Percentiles rank a stretch among this genome's conserved stretches.
Conservation (phyloP, 2,888 invertebrate genomes). For the Stenotaenia linearis region DNA sequence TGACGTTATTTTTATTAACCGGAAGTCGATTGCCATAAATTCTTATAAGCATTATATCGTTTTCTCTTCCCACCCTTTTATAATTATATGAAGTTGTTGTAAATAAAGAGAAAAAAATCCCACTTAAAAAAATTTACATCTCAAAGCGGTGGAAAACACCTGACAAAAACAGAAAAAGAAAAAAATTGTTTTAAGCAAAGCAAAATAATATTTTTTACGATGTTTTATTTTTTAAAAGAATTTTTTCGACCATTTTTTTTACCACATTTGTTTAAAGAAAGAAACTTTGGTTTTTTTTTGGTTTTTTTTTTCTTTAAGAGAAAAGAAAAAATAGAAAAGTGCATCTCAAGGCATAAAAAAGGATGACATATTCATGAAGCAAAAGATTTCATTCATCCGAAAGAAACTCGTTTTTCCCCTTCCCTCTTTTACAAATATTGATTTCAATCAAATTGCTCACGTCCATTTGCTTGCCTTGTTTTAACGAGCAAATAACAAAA, state of each 20-base stretch:
- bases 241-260: background rate
- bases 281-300: no score
- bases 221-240: background rate
- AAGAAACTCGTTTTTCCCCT: slow-evolving; percentile 1
- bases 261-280: background rate
- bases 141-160: background rate
- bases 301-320: background rate
- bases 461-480: background rate
- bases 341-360: background rate
- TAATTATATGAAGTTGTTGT: background rate
- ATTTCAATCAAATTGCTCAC: background rate
- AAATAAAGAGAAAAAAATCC: background rate
- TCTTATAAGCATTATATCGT: background rate
- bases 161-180: background rate
- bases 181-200: background rate
- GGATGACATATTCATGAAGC: slow-evolving; percentile 19
- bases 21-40: background rate
- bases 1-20: background rate
- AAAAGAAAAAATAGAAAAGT: background rate
- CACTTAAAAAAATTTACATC: background rate
- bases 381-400: slow-evolving; percentile 7
- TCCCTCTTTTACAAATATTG: background rate
- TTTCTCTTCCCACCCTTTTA: background rate
- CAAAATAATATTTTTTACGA: background rate
- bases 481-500: background rate